Evolutionary conservation across 2,113 vertebrate species (phyloP).

Genomic region (Dolichotis patagonum): DNA sequence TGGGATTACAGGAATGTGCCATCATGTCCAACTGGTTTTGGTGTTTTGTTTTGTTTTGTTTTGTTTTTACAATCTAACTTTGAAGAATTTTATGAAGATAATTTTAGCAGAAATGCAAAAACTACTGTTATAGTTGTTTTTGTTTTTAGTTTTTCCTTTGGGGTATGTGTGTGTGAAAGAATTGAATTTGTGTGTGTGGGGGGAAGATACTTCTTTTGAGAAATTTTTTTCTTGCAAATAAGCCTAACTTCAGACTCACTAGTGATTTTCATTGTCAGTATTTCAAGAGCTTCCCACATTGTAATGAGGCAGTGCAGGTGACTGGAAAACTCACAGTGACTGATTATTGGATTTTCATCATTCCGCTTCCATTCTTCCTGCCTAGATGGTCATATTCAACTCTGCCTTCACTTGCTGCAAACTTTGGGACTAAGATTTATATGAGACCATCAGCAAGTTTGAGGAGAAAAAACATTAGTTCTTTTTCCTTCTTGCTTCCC

Average conservation of each 20-base stretch:
- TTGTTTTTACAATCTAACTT: slow-evolving; percentile 37
- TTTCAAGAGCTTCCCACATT: not conserved
- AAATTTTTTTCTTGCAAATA: not conserved
- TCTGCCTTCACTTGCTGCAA: slow-evolving; percentile 6
- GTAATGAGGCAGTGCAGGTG: not conserved
- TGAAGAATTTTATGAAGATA: not conserved
- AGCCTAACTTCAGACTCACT: not conserved
- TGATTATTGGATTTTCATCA: not conserved
- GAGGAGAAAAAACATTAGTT: not conserved
- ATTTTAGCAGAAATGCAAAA: not conserved
- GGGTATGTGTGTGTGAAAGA: not conserved
- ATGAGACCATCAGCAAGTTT: not conserved
- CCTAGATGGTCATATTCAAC: not conserved
- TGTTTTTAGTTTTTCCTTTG: no score
- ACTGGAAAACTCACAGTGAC: not conserved
- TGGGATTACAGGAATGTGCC: not conserved
- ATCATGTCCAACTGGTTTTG: not conserved
- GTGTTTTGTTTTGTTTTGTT: not conserved
- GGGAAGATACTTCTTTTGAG: not conserved
- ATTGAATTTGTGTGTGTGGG: not conserved
- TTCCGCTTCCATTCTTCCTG: not conserved
- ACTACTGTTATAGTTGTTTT: not conserved
- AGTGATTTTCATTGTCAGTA: not conserved
- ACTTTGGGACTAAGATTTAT: not conserved
- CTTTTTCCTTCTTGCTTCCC: not conserved